Evolutionary conservation across 53 echinoderm and acorn worm genomes (phyloP).

Genomic region (Crossaster papposus): DNA sequence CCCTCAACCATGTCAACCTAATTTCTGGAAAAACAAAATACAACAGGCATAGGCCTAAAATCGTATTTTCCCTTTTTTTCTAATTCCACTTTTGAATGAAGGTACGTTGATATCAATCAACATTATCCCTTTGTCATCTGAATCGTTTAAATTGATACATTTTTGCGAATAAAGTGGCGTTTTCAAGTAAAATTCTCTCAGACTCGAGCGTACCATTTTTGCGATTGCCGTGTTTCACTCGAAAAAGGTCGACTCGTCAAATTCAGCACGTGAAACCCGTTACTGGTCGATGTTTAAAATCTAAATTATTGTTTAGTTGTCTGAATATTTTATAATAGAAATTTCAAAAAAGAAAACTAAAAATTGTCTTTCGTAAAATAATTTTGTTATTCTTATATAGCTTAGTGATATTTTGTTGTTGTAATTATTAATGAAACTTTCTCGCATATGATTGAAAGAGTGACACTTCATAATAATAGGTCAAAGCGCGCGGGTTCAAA

Average conservation of each 20-base stretch:
- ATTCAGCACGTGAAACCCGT: conserved; percentile 51
- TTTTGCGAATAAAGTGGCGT: background rate
- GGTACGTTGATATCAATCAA: background rate
- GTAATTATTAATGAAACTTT: no score
- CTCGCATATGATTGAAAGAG: no score
- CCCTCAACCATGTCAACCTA: background rate
- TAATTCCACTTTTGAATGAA: background rate
- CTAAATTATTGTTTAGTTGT: background rate
- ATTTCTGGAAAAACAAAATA: background rate
- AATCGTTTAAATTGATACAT: background rate
- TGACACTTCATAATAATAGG: no score
- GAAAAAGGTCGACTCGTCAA: conserved; percentile 44
- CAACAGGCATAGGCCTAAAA: no score
- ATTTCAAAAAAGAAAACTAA: no score
- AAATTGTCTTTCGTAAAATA: no score
- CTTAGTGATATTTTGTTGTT: no score
- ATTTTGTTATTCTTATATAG: no score
- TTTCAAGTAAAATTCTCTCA: background rate
- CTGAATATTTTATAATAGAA: no score
- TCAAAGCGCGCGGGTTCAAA: no score
- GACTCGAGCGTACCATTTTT: conserved; percentile 19
- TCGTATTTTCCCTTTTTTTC: background rate
- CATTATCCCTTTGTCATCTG: background rate
- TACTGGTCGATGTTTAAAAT: background rate
- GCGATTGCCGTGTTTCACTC: background rate